Conservation (phyloP, 2,113 vertebrate genomes). For the Apteryx mantelli region DNA sequence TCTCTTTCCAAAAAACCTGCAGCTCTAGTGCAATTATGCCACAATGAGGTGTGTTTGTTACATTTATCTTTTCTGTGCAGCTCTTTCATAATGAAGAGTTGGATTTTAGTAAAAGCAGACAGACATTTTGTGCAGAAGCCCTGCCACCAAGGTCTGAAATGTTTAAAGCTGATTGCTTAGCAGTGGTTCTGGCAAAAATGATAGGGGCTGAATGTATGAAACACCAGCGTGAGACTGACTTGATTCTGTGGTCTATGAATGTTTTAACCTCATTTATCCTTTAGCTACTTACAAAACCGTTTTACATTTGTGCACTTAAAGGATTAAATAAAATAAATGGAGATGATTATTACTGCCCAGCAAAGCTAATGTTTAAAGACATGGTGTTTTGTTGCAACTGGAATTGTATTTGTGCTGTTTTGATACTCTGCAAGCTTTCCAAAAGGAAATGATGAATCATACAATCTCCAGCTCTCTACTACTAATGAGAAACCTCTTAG, state of each 20-base stretch:
- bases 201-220: conserved; percentile 1
- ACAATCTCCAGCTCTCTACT: not conserved
- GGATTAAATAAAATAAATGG: conserved; percentile 65
- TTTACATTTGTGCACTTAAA: conserved; percentile 69
- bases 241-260: conserved; percentile 26
- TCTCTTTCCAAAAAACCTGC: not conserved
- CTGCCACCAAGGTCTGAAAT: not conserved
- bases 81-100: not conserved
- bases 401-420: not conserved
- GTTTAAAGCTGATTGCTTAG: conserved; percentile 41
- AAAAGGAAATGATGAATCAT: conserved; percentile 24
- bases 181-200: conserved; percentile 12
- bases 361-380: conserved; percentile 2
- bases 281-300: conserved; percentile 58
- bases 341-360: conserved; percentile 23
- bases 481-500: not conserved
- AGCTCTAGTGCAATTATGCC: not conserved
- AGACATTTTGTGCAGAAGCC: not conserved
- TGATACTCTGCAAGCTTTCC: not conserved
- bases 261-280: conserved; percentile 73
- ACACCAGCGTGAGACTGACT: conserved; percentile 16
- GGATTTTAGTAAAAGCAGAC: not conserved
- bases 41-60: not conserved
- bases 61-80: not conserved
- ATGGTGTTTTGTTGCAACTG: not conserved